phyloP scores from a whole-genome alignment of 2,797 vertebrate species.

The Podarcis lilfordi region DNA sequence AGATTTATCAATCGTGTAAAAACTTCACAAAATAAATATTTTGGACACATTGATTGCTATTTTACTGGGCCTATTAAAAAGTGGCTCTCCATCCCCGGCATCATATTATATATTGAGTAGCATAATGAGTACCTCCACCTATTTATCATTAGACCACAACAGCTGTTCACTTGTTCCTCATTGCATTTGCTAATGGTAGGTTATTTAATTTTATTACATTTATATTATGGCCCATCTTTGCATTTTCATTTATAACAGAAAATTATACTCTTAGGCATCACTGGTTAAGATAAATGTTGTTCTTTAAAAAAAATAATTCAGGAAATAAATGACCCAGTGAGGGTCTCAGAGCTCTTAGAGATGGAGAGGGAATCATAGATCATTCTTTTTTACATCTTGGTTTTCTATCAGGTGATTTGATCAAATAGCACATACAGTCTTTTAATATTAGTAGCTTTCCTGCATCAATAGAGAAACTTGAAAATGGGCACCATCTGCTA shows the following conservation, averaged over 20 bases:
- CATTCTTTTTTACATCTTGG: neutral
- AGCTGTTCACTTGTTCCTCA: constrained; percentile 47
- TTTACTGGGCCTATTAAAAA: neutral
- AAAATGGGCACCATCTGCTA: neutral
- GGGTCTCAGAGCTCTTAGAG: constrained; percentile 21
- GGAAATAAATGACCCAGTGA: constrained; percentile 50
- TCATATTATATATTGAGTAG: neutral
- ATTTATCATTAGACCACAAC: constrained; percentile 38
- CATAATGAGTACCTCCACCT: constrained; percentile 8
- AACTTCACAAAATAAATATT: constrained; percentile 9
- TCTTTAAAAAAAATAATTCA: constrained; percentile 53
- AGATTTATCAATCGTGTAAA: constrained; percentile 7
- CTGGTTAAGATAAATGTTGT: constrained; percentile 57
- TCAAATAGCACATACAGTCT: neutral
- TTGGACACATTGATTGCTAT: neutral
- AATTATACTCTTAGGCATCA: constrained; percentile 42
- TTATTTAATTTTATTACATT: constrained; percentile 37
- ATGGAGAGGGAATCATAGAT: too few relatives aligned
- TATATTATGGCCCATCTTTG: constrained; percentile 45
- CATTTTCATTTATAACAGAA: constrained; percentile 55
- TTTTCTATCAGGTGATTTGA: neutral
- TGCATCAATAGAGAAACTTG: neutral
- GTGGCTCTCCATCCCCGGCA: neutral
- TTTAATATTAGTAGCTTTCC: neutral
- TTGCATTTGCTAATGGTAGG: constrained; percentile 39